These are phyloP conservation scores for Aldrovandia affinis DNA, from an alignment of 2,797 vertebrate species.

Conservation along the genomic window DNA sequence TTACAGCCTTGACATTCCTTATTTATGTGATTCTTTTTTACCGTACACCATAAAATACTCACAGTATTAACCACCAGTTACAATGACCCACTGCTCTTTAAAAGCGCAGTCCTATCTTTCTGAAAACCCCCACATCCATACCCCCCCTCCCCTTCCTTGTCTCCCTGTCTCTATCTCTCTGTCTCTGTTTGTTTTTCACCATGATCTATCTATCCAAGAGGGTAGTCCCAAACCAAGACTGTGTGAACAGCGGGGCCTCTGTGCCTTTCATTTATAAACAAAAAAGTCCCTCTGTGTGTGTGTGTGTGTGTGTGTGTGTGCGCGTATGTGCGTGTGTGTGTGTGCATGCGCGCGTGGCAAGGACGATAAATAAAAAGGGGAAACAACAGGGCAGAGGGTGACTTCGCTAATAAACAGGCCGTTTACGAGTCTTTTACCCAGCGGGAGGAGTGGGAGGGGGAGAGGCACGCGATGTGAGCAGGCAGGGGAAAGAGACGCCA, in stretches of 20 bases:
- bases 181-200: neutral
- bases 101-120: slow-evolving; percentile 47
- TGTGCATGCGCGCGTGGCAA: neutral
- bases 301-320: slow-evolving; percentile 38
- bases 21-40: slow-evolving; percentile 11
- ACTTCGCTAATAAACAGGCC: slow-evolving; percentile 70
- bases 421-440: slow-evolving; percentile 67
- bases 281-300: neutral
- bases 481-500: no score
- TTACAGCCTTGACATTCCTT: slow-evolving; percentile 24
- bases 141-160: neutral
- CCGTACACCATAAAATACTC: slow-evolving; percentile 30
- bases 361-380: slow-evolving; percentile 65
- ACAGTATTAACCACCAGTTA: neutral
- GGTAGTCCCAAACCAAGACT: neutral
- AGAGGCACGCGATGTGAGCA: slow-evolving; percentile 22
- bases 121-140: neutral
- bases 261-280: slow-evolving; percentile 13
- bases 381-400: slow-evolving; percentile 62
- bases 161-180: slow-evolving; percentile 4
- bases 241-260: neutral
- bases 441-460: slow-evolving; percentile 39
- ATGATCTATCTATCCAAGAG: neutral
- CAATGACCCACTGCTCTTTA: slow-evolving; percentile 44
- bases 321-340: slow-evolving; percentile 31